Percentiles rank a stretch among this genome's conserved stretches.
phyloP scores from a whole-genome alignment of 2,797 vertebrate species.

The Ctenochaetus hawaiiensis region DNA sequence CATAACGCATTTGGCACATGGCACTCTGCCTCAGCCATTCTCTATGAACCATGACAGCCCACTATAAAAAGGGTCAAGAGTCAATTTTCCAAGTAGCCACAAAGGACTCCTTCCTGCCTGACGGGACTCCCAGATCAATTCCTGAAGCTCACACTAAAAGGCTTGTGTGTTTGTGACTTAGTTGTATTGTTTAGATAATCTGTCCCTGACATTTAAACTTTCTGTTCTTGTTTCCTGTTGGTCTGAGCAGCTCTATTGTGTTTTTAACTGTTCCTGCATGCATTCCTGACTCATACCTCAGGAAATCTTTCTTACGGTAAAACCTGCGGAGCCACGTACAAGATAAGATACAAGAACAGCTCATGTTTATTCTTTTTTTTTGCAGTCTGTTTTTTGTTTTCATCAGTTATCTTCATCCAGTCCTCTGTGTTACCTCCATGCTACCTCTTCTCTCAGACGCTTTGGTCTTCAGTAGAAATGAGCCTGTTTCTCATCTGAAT shows the following conservation, averaged over 20 bases:
- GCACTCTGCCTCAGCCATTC: conserved; percentile 45
- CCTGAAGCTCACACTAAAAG: conserved; percentile 31
- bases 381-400: conserved; percentile 30
- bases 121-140: conserved; percentile 50
- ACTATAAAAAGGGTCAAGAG: conserved; percentile 60
- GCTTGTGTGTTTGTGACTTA: conserved; percentile 20
- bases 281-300: conserved; percentile 15
- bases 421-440: conserved; percentile 24
- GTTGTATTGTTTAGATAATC: conserved; percentile 46
- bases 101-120: conserved; percentile 50
- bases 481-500: conserved; percentile 55
- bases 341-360: conserved; percentile 5
- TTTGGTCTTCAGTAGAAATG: conserved; percentile 41
- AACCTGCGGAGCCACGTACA: conserved; percentile 16
- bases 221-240: conserved; percentile 51
- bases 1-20: conserved; percentile 70
- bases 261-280: conserved; percentile 36
- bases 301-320: conserved; percentile 43
- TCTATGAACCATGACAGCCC: conserved; percentile 54
- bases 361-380: conserved; percentile 23
- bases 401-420: conserved; percentile 17
- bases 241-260: conserved; percentile 59
- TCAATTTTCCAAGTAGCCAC: conserved; percentile 61
- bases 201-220: conserved; percentile 58
- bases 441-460: conserved; percentile 21